Evolutionary conservation across 2,888 invertebrate species (phyloP).

Genomic region (Tetranychus piercei): DNA sequence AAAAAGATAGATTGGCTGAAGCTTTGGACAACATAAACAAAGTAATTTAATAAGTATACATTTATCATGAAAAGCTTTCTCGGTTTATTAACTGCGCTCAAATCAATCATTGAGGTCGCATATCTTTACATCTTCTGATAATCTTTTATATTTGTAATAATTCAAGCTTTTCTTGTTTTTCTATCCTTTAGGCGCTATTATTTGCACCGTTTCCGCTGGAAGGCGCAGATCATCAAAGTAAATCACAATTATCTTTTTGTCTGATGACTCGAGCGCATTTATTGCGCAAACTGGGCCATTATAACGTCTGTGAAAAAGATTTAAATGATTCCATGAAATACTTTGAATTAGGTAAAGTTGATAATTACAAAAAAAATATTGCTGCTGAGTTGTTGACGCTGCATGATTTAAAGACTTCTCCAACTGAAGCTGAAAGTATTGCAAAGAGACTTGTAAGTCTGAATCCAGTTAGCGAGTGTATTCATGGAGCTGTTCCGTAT

Average conservation of each 20-base stretch:
- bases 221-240: neutral
- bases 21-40: neutral
- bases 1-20: neutral
- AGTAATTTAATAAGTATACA: neutral
- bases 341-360: neutral
- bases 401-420: neutral
- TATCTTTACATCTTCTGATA: too few species aligned
- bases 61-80: too few species aligned
- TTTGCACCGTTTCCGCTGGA: neutral
- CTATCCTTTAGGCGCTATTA: conserved; percentile 1
- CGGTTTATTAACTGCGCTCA: too few species aligned
- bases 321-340: neutral
- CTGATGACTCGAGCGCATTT: neutral
- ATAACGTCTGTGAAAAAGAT: neutral
- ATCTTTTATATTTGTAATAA: too few species aligned
- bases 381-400: neutral
- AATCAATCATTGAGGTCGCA: too few species aligned
- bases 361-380: neutral
- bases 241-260: neutral
- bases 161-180: neutral
- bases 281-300: neutral
- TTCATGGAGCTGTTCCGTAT: neutral
- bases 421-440: neutral
- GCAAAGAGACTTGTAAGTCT: neutral
- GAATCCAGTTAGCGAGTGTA: neutral